Evolutionary conservation across 2,113 vertebrate genomes (phyloP).

Genomic region (Canis aureus): DNA sequence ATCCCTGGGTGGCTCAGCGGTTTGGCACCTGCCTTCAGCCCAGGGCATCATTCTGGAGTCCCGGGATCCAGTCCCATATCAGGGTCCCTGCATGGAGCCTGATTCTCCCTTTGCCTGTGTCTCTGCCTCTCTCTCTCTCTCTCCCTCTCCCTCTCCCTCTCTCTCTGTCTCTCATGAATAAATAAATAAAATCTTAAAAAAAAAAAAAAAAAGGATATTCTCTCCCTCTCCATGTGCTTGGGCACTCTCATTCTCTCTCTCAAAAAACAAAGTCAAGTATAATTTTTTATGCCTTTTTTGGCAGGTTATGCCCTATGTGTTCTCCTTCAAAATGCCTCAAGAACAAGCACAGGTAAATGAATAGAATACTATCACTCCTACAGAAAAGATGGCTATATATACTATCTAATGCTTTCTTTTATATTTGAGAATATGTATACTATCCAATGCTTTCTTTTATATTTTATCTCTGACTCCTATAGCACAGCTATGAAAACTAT

Average conservation of each 20-base stretch:
- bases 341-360: slow-evolving; percentile 73
- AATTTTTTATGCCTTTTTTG: background rate
- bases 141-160: background rate
- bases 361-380: background rate
- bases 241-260: background rate
- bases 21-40: no score
- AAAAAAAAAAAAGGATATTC: no score
- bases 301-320: slow-evolving; percentile 56
- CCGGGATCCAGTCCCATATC: no score
- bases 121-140: no score
- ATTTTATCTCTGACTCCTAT: background rate
- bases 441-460: no score
- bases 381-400: background rate
- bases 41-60: no score
- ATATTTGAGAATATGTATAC: background rate
- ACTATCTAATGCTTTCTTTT: background rate
- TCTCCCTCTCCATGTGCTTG: no score
- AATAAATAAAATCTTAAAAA: no score
- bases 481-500: background rate
- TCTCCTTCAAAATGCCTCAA: slow-evolving; percentile 69
- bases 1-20: no score
- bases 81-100: no score
- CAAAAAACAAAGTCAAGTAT: background rate
- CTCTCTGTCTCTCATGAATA: background rate
- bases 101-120: no score